Evolutionary conservation across 1,140 invertebrate species (phyloP).

Genomic region (Pemphigus obesinymphae): DNA sequence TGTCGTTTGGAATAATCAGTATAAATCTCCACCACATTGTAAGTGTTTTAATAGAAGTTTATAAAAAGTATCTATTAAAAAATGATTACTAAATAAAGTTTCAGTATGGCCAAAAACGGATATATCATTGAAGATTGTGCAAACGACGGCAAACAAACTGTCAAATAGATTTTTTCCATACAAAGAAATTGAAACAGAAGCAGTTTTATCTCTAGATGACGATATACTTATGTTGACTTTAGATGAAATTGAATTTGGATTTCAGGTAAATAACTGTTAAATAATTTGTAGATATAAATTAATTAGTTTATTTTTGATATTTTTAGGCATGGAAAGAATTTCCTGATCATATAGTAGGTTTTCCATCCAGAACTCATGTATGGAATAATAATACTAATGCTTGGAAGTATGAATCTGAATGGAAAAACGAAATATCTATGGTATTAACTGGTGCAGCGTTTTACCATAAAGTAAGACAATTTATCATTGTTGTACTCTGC

Average conservation of each 20-base stretch:
- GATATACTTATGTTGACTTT: constrained; percentile 91
- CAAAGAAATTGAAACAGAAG: constrained; percentile 88
- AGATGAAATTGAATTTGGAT: constrained; percentile 89
- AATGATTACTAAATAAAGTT: constrained; percentile 53
- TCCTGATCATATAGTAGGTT: constrained; percentile 86
- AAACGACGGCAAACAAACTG: constrained; percentile 84
- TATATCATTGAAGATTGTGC: constrained; percentile 85
- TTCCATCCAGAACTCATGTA: constrained; percentile 81
- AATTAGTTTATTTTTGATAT: constrained; percentile 24
- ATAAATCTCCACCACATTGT: constrained; percentile 76
- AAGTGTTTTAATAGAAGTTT: constrained; percentile 48
- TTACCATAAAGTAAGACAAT: constrained; percentile 70
- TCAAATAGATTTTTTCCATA: constrained; percentile 93
- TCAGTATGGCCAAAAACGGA: constrained; percentile 81
- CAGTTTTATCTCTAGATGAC: constrained; percentile 85
- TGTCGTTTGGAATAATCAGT: constrained; percentile 90
- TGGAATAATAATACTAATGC: constrained; percentile 78
- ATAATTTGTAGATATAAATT: neutral
- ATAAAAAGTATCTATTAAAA: constrained; percentile 18
- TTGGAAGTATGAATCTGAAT: constrained; percentile 91
- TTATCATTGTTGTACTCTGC: no score
- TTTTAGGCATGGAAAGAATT: constrained; percentile 87
- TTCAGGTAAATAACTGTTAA: constrained; percentile 55
- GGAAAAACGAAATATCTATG: constrained; percentile 91
- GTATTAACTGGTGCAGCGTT: constrained; percentile 90